Conservation (phyloP, 2,888 invertebrate species). For the Platypus cylindrus region DNA sequence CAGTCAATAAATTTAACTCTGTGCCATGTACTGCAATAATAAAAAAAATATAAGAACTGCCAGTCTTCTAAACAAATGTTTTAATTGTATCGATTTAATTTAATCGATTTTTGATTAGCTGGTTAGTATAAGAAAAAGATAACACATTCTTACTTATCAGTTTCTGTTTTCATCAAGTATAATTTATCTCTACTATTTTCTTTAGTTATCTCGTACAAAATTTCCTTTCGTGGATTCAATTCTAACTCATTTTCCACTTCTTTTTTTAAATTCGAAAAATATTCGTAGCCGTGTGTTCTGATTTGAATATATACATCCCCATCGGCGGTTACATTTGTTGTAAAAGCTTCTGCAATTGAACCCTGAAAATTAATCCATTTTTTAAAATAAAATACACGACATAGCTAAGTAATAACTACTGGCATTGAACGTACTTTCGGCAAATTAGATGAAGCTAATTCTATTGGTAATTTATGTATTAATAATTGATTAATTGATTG, state of each 20-base stretch:
- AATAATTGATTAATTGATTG: slow-evolving; percentile 27
- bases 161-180: slow-evolving; percentile 37
- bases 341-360: slow-evolving; percentile 29
- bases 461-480: slow-evolving; percentile 24
- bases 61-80: too few relatives aligned
- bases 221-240: slow-evolving; percentile 14
- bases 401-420: neutral
- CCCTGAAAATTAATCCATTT: slow-evolving; percentile 17
- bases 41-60: slow-evolving; percentile 12
- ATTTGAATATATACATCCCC: slow-evolving; percentile 37
- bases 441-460: slow-evolving; percentile 22
- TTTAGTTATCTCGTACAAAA: slow-evolving; percentile 19
- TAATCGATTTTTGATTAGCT: too few relatives aligned
- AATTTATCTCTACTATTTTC: slow-evolving; percentile 31
- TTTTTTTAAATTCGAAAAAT: slow-evolving; percentile 25
- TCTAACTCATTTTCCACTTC: slow-evolving; percentile 22
- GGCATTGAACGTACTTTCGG: slow-evolving; percentile 4
- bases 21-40: slow-evolving; percentile 30
- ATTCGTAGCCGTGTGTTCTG: slow-evolving; percentile 27
- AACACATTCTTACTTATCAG: slow-evolving; percentile 24
- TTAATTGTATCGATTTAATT: too few relatives aligned
- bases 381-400: neutral
- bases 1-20: slow-evolving; percentile 37
- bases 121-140: too few relatives aligned
- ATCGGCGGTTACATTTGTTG: slow-evolving; percentile 32